phyloP scores from a whole-genome alignment of 2,797 vertebrate species.

The Hypotaenidia okinawae region DNA sequence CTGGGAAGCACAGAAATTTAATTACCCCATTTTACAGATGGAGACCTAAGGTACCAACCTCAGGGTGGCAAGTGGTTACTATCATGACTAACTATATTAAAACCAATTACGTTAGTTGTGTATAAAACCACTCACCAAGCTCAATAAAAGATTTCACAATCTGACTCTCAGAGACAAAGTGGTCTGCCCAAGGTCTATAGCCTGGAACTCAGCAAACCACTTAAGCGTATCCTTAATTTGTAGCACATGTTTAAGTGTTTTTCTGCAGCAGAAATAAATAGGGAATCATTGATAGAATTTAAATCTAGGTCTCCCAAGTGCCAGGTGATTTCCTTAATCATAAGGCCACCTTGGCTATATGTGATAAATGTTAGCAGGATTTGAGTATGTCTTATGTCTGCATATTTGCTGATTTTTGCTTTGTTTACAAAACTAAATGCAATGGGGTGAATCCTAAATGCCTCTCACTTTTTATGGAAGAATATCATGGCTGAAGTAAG shows the following conservation, averaged over 20 bases:
- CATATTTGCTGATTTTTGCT: not conserved
- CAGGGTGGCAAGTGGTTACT: not conserved
- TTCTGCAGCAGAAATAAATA: constrained; percentile 34
- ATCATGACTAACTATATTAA: not conserved
- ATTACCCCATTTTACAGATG: not conserved
- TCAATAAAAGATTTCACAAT: constrained; percentile 33
- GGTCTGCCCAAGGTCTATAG: constrained; percentile 15
- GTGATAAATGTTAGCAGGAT: not conserved
- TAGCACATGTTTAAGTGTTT: constrained; percentile 31
- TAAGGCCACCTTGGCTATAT: not conserved
- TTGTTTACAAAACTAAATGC: not conserved
- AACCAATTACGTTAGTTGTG: constrained; percentile 1
- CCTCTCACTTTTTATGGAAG: not conserved
- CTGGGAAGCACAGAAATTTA: not conserved
- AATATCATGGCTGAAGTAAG: not conserved
- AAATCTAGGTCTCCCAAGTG: not conserved
- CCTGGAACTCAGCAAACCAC: constrained; percentile 21
- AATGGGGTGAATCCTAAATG: not conserved
- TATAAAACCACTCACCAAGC: not conserved
- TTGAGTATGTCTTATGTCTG: not conserved
- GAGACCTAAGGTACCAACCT: not conserved
- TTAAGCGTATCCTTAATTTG: constrained; percentile 35
- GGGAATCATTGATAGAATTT: not conserved
- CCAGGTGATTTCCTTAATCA: constrained; percentile 15
- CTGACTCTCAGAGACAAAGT: constrained; percentile 8